Evolutionary conservation across 2,888 invertebrate species (phyloP), one percentile per base, ranked within the genome.

Genomic region (Pherbina coryleti): DNA sequence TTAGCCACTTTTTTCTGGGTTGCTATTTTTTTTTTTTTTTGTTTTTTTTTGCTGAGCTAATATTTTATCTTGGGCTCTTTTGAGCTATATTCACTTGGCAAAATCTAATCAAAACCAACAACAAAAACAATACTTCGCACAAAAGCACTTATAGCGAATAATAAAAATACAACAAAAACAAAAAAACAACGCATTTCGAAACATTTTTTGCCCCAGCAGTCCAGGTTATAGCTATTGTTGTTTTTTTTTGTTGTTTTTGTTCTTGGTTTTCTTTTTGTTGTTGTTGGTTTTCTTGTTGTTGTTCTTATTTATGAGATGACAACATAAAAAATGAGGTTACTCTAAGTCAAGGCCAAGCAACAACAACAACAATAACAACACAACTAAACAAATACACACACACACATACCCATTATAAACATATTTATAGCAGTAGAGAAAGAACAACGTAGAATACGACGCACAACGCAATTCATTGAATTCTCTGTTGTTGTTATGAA

Each of bases 301-400:
- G 66, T 76, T 79, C 25, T 22, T 25, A 57, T 75, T 73, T 49
- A 25, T 67, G 66, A 14, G 75, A 64, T 14, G 73, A 72, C 55
- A 28, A 57, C 17, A 53, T 19, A 64, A 55, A 73, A 73, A 77
- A n/a, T 62, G 44, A 37, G 85, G 86, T 85, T 85, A 85, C 84
- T 84, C 80, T 79, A 83, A 86, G 85, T 85, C 85, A 85, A 86
- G 85, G 85, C 83, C 85, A 82, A 64, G 34, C 82, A 67, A 76
- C 62, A 74, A 79, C 81, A 81, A 83, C 80, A 82, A 62, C 55
- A 34, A 28, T 14, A 37, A 67, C 57, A 55, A 60, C 19, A 19
- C 55, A 55, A 19, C n/a, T 19, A 3, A 37, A 60, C 8, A 22
- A 14, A 31, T 14, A 19, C 34, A 44, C 34, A 37, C 72, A 72